Base-by-base conservation (phyloP, 2,888 invertebrate genomes). In the Rhingia rostrata region DNA sequence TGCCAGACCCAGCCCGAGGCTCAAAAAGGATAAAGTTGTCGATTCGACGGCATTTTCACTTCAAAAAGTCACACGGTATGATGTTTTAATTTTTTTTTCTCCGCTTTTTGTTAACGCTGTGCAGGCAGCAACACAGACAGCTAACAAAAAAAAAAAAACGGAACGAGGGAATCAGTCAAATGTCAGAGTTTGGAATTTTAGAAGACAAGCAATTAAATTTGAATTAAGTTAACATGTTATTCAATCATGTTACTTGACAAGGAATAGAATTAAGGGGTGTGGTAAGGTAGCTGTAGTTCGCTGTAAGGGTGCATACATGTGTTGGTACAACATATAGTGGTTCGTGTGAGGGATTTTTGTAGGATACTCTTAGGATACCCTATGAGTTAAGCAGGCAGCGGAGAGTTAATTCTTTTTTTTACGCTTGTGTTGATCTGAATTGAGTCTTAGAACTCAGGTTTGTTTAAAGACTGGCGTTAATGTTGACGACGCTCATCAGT, bases 131-230 rank as follows among this genome's bases (percentile, higher is more conserved):
- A 56, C 37, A 12, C 51, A 33, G 41, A 49, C 9, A 37, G 47
- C 30, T 37, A 78, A 56, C 78, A 53, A 60, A 53, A 5, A n/a
- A 6, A 22, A 5, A 37, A 67, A 58, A 75, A 37, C 61, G 56
- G 66, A 54, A 22, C 22, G 45, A 73, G 53, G 66, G 79, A 72
- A 75, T 75, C 67, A 75, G 70, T 81, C 81, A 81, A 39, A 41
- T 75, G 81, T 81, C 81, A 75, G 81, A 70, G 69, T 60, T 70
- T 75, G 33, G 45, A 10, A 74, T 74, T 67, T 67, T 63, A 60
- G 63, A 64, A 64, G 75, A 81, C 81, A 81, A 64, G 81, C 81
- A 81, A 81, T 81, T 81, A 81, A 75, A 70, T 81, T 75, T 58
- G 75, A 64, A 75, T 64, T 69, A 56, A 80, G 80, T 67, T 81